Percentiles rank a stretch among this genome's conserved stretches.
Evolutionary conservation across 35 echinoderm and acorn worm species (phyloP).

Genomic region (Eucidaris tribuloides): DNA sequence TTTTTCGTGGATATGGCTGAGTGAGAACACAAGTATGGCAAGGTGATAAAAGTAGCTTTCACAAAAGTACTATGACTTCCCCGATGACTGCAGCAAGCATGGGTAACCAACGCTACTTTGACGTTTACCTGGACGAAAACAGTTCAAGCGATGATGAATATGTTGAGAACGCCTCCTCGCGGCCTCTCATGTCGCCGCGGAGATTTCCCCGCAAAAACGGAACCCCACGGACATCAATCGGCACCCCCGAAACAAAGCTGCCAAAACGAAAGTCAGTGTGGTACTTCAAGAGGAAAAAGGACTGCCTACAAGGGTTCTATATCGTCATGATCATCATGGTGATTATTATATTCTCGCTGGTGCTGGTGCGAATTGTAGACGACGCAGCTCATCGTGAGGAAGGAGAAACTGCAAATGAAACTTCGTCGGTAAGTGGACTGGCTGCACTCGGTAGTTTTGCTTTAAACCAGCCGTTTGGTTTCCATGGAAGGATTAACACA

Average conservation of each 20-base stretch:
- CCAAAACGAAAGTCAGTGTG: constrained; percentile 5
- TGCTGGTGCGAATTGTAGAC: constrained; percentile 53
- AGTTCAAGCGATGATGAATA: constrained; percentile 55
- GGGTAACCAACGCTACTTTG: constrained; percentile 65
- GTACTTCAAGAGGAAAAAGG: constrained; percentile 54
- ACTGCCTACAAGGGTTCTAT: constrained; percentile 56
- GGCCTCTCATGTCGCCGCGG: constrained; percentile 71
- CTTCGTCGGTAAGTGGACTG: neutral
- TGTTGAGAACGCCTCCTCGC: constrained; percentile 7
- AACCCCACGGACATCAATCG: neutral
- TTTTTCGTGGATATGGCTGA: no score
- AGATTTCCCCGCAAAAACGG: constrained; percentile 9
- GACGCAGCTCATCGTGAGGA: constrained; percentile 36
- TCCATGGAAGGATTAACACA: neutral
- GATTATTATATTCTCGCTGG: constrained; percentile 48
- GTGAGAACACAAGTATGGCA: no score
- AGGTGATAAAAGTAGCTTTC: no score
- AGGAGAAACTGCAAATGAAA: neutral
- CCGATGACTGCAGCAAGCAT: constrained; percentile 8
- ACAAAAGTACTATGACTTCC: constrained; percentile 45
- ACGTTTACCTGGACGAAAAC: constrained; percentile 75
- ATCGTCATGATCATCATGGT: constrained; percentile 36
- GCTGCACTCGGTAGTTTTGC: neutral
- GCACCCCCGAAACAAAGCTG: neutral
- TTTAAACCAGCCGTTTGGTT: neutral